Evolutionary conservation across 2,113 vertebrate genomes (phyloP), one percentile per base, ranked within the genome.

Genomic region (Plestiodon gilberti): DNA sequence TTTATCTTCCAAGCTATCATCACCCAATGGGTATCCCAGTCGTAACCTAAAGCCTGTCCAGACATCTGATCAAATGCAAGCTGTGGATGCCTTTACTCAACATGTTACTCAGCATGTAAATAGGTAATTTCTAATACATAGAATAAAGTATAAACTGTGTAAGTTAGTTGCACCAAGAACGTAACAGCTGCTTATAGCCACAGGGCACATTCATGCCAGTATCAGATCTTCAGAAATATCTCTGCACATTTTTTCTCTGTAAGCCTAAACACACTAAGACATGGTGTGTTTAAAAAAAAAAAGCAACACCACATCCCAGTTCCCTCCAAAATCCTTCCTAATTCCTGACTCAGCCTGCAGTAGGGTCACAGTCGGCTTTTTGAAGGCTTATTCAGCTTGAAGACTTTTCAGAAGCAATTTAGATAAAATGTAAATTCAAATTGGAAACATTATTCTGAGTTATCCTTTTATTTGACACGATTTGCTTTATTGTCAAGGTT

Each of bases 1-100:
- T 1, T 76, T 85, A 2, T 74, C 48, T 84, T 90, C 90, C 35
- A 93, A 98, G 98, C 96, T 95, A 71, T 97, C 96, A 52, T 96
- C 95, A 76, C 93, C 97, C 65, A 97, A 98, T 6, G 98, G 97
- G 93, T 97, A 95, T 90, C 95, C 95, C 2, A 95, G 93, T 70
- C 89, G 95, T 1, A 94, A 93, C 74, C 78, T 96, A 79, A 95
- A 95, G 88, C 91, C 89, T 0, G 67, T 91, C 82, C 95, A 94
- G 93, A 0, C 70, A 0, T 0, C 81, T 3, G 93, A 96, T 0
- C 95, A 93, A 86, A 88, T 75, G 1, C 94, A 91, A 10, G 71
- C 87, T 1, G 94, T 86, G 75, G 94, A 96, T 3, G 93, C 90
- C 83, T 95, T 95, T 23, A 92, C 95, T 62, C 95, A 95, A 85